A percentile compares a stretch with the other conserved stretches of the same genome.
Evolutionary conservation across 2,888 invertebrate species (phyloP).

Genomic region (Macroteleia sp.): DNA sequence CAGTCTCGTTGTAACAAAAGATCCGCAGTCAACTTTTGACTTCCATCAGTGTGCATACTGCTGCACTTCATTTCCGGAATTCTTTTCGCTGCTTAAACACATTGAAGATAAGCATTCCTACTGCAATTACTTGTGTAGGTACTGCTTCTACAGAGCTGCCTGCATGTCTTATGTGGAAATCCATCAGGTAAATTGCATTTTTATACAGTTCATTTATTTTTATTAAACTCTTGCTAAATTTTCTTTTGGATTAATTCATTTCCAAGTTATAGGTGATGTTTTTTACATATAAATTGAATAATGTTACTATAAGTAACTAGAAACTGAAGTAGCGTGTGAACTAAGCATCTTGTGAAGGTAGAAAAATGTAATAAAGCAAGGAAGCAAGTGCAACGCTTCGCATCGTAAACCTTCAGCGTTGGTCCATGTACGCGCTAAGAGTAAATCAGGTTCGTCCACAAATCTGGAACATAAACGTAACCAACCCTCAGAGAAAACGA

Average conservation of each 20-base stretch:
- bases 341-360: conserved; percentile 45
- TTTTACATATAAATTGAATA: conserved; percentile 41
- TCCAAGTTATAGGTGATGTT: no score
- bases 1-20: neutral
- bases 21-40: conserved; percentile 79
- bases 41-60: conserved; percentile 87
- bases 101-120: conserved; percentile 87
- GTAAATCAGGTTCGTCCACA: conserved; percentile 72
- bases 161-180: conserved; percentile 86
- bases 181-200: no score
- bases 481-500: conserved; percentile 36
- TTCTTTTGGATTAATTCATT: no score
- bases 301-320: conserved; percentile 34
- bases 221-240: no score
- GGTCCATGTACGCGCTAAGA: conserved; percentile 64
- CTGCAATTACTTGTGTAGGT: conserved; percentile 87
- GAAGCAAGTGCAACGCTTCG: conserved; percentile 69
- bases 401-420: conserved; percentile 68
- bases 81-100: conserved; percentile 85
- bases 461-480: conserved; percentile 60
- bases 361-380: conserved; percentile 64
- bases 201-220: no score
- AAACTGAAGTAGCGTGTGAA: conserved; percentile 40
- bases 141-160: conserved; percentile 88
- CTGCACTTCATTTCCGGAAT: conserved; percentile 83